These are phyloP conservation scores for Caenorhabditis doughertyi DNA, from an alignment of 2,888 invertebrate genomes.

Conservation along the genomic window DNA sequence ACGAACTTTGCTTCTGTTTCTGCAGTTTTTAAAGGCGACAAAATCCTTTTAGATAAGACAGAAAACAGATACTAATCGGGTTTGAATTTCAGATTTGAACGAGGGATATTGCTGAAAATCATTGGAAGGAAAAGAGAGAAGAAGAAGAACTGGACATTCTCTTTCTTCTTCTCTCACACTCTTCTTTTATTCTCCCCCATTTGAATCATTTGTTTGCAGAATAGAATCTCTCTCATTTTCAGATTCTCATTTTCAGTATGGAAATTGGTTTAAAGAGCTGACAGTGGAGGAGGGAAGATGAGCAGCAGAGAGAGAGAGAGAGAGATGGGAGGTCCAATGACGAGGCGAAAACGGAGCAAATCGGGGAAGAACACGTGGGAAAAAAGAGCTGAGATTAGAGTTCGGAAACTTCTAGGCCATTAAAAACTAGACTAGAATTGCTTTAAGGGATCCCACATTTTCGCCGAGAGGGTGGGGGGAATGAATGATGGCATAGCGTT, in stretches of 20 bases:
- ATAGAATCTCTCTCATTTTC: neutral
- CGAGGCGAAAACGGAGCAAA: too few relatives aligned
- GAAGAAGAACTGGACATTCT: constrained; percentile 14
- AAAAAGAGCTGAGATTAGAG: too few relatives aligned
- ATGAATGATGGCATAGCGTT: too few relatives aligned
- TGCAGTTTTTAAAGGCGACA: neutral
- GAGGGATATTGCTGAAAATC: constrained; percentile 29
- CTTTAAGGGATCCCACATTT: too few relatives aligned
- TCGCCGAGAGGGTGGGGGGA: too few relatives aligned
- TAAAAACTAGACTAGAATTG: too few relatives aligned
- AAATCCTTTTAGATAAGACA: constrained; percentile 1
- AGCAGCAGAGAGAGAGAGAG: neutral
- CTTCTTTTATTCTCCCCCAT: neutral
- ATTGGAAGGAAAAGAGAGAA: neutral
- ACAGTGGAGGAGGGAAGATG: too few relatives aligned
- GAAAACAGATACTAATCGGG: constrained; percentile 17
- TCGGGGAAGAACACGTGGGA: too few relatives aligned
- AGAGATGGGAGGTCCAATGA: too few relatives aligned
- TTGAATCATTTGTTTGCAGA: constrained; percentile 14
- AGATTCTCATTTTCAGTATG: constrained; percentile 24
- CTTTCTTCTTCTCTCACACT: neutral
- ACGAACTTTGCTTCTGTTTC: too few relatives aligned
- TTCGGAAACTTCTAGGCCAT: too few relatives aligned
- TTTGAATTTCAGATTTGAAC: constrained; percentile 20
- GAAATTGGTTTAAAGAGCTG: neutral